Percentiles rank a stretch among this genome's conserved stretches.
These are phyloP conservation scores for Apeltes quadracus DNA, from an alignment of 2,113 vertebrate species.

Conservation along the genomic window DNA sequence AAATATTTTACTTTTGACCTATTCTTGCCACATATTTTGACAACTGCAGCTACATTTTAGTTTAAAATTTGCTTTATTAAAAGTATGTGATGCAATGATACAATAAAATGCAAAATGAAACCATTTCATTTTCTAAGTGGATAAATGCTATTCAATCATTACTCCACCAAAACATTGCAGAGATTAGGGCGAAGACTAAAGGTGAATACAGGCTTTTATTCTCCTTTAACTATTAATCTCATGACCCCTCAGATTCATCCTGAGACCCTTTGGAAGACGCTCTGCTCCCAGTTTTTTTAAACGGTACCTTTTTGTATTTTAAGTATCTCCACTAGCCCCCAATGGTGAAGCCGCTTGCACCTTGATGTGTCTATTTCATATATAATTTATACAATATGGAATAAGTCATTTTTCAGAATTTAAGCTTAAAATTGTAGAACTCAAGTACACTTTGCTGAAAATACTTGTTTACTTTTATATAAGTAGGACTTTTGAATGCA, in stretches of 20 bases:
- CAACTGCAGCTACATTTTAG: neutral
- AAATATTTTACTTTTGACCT: neutral
- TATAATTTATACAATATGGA: neutral
- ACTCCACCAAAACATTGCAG: neutral
- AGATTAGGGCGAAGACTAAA: neutral
- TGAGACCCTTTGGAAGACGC: neutral
- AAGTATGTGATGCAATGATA: neutral
- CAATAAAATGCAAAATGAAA: neutral
- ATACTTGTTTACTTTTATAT: neutral
- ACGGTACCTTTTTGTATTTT: neutral
- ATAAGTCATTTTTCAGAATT: neutral
- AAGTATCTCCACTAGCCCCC: neutral
- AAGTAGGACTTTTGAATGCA: neutral
- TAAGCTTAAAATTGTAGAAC: neutral
- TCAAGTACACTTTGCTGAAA: neutral
- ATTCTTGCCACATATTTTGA: neutral
- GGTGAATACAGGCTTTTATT: neutral
- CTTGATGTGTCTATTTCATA: neutral
- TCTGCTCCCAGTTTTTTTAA: neutral
- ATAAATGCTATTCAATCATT: neutral
- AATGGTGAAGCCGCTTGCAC: slow-evolving; percentile 2
- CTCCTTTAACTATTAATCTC: neutral
- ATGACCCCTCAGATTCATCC: neutral
- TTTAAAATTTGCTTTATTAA: neutral
- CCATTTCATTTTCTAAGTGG: neutral